These are phyloP conservation scores for Clepsis dumicolana DNA, from an alignment of 2,888 invertebrate genomes.

Conservation along the genomic window DNA sequence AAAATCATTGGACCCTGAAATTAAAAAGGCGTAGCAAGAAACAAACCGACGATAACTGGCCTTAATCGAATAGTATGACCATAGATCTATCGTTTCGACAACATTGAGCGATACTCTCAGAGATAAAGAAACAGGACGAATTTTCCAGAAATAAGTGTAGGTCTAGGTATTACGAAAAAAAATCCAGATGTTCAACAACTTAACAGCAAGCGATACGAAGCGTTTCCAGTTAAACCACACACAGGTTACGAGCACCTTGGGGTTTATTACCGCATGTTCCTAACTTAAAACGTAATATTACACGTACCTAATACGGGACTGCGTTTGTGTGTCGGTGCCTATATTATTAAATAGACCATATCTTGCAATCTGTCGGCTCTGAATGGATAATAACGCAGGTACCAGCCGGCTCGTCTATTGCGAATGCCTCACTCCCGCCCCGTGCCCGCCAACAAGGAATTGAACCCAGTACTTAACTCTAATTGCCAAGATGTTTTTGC, in stretches of 20 bases:
- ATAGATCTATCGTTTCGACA: background rate
- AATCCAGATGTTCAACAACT: background rate
- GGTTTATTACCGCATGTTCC: conserved; percentile 25
- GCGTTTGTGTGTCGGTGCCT: conserved; percentile 55
- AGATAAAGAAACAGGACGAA: background rate
- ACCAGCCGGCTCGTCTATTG: conserved; percentile 63
- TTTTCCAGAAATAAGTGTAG: background rate
- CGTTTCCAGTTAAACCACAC: conserved; percentile 32
- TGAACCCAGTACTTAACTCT: conserved; percentile 68
- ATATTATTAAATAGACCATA: conserved; percentile 76
- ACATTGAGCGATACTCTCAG: background rate
- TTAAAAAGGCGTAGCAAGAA: too few species aligned
- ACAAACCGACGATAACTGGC: background rate
- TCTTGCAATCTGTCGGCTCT: conserved; percentile 70
- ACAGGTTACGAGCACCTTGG: conserved; percentile 10
- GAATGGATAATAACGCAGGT: conserved; percentile 72
- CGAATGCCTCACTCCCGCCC: conserved; percentile 66
- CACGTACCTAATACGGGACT: conserved; percentile 57
- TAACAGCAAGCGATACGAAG: conserved; percentile 18
- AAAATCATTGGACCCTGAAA: too few species aligned
- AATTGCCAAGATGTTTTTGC: conserved; percentile 73
- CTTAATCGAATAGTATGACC: background rate
- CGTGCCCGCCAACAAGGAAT: conserved; percentile 66
- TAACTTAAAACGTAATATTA: conserved; percentile 39
- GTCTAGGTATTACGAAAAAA: background rate